Evolutionary conservation across 2,888 invertebrate species (phyloP), one percentile per base, ranked within the genome.

Genomic region (Cephus pygmeus): DNA sequence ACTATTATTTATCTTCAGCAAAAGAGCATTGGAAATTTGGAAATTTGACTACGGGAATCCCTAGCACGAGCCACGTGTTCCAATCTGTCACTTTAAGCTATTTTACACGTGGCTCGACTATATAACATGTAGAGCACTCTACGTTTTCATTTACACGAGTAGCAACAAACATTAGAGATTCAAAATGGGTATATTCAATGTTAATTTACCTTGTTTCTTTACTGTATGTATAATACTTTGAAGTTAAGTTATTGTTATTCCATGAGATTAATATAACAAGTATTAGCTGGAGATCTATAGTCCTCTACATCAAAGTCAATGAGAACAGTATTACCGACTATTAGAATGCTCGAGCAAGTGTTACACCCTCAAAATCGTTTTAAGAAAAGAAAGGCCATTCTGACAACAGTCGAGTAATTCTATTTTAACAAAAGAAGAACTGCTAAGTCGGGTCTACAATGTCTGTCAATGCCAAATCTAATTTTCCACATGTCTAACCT

Each of bases 381-480:
- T 56, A 56, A 56, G 15, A 2, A 9, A 23, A 23, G 1, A 9
- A 56, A 56, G 9, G 23, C 23, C 9, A 23, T 23, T 56, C 56
- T 56, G 23, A 23, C 56, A 9, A 23, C 56, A 9, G 23, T 2
- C 56, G 23, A 23, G 23, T 9, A 56, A 9, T 23, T 56, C 9
- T 56, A 56, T 56, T 11, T 71, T 3, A 33, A 71, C 71, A 30
- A 71, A 71, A 71, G 71, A 12, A 56, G 23, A 71, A 31, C 71
- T 33, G 71, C 30, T 71, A 71, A 30, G 4, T 33, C 71, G 71
- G 9, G 31, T 30, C 71, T 30, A 12, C 31, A 33, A 77, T 75
- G 73, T 76, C 76, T 75, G 80, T 78, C 78, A 78, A 82, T 80
- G 79, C 75, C 75, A 79, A 77, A 82, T 77, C 69, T 80, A 78